These are phyloP conservation scores for Coregonus ussuriensis DNA, from an alignment of 2,797 vertebrate genomes.

Conservation along the genomic window DNA sequence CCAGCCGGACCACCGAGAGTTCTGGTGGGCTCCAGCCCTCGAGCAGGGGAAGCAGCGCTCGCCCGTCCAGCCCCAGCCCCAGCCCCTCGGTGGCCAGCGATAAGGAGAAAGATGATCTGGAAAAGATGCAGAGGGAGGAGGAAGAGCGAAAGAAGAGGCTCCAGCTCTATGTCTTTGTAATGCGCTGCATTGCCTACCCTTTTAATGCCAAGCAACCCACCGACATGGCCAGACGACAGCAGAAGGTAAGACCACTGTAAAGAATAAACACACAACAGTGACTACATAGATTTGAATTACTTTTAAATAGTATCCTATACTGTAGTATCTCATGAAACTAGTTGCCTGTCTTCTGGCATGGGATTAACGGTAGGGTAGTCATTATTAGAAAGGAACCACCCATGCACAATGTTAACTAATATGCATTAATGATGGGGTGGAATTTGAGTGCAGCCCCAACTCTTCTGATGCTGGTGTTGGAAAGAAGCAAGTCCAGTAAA, in stretches of 20 bases:
- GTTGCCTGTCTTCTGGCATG: not conserved
- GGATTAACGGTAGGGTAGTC: not conserved
- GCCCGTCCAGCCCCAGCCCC: constrained; percentile 92
- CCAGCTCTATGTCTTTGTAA: constrained; percentile 97
- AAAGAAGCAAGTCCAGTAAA: not conserved
- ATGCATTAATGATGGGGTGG: not conserved
- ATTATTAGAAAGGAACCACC: constrained; percentile 2
- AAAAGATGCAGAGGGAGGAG: constrained; percentile 93
- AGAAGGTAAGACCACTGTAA: constrained; percentile 84
- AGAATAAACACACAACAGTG: constrained; percentile 2
- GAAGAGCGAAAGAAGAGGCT: constrained; percentile 94
- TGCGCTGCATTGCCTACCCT: constrained; percentile 97
- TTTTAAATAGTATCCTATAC: no score
- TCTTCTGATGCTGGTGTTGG: not conserved
- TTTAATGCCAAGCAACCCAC: constrained; percentile 98
- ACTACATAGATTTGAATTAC: not conserved
- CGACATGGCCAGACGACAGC: constrained; percentile 96
- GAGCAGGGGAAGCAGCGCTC: constrained; percentile 74
- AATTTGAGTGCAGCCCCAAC: not conserved
- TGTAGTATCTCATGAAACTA: not conserved
- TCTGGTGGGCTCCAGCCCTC: constrained; percentile 82
- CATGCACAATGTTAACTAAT: not conserved
- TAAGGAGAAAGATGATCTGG: constrained; percentile 95
- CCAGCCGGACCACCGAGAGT: constrained; percentile 83
- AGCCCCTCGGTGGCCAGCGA: constrained; percentile 92